Percentiles rank a stretch among this genome's conserved stretches.
Conservation (phyloP, 2,113 vertebrate species). For the Neogobius melanostomus region DNA sequence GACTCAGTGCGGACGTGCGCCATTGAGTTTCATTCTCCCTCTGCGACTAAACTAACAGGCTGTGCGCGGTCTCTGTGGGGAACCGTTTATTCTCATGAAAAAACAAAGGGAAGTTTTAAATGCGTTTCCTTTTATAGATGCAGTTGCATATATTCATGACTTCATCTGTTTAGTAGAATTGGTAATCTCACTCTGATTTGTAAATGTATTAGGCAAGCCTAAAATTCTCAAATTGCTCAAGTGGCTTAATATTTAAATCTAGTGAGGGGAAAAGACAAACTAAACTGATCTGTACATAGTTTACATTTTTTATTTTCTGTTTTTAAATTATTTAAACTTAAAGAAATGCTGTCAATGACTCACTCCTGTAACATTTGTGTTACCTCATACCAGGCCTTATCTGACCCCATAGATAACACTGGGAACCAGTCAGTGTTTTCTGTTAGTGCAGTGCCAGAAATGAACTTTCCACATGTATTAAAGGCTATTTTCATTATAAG, state of each 20-base stretch:
- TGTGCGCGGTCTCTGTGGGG: neutral
- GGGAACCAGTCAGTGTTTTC: conserved; percentile 32
- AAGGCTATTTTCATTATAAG: no score
- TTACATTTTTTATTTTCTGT: no score
- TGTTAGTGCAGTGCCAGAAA: neutral
- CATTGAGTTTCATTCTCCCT: neutral
- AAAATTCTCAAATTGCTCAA: no score
- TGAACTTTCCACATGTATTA: neutral
- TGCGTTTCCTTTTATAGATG: neutral
- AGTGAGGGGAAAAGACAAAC: no score
- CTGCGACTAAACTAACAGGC: neutral
- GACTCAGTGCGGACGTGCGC: conserved; percentile 47
- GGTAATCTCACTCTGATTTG: no score
- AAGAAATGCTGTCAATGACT: neutral
- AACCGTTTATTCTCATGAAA: neutral
- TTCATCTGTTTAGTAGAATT: neutral
- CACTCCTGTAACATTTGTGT: neutral
- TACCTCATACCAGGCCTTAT: neutral
- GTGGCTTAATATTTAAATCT: no score
- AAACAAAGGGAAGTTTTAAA: neutral
- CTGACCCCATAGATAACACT: conserved; percentile 10
- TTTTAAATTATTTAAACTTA: no score
- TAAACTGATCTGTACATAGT: no score
- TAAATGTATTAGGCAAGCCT: no score
- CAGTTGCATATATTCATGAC: neutral